Base-by-base conservation (phyloP, 2,888 invertebrate species). In the Xylota segnis region DNA sequence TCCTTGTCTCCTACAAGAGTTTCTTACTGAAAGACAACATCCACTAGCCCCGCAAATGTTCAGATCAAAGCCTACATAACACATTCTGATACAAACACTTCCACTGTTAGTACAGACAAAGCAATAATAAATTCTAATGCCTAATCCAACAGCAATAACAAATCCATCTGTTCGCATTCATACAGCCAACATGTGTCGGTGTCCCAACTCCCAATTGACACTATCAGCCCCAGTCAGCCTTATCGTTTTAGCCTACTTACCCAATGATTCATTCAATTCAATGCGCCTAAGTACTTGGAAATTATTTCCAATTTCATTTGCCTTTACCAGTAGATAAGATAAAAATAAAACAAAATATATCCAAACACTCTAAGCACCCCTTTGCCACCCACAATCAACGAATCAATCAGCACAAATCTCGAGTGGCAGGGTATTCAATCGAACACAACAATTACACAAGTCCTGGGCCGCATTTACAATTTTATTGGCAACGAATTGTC, bases 391-490 rank as follows among this genome's bases (percentile, higher is more conserved):
- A 34, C 56, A 56, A 34, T 34, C 52, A 14, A 40, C 58, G 27
- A 71, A 71, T 65, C 78, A 72, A 72, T 79, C 71, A 65, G 71
- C 40, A 58, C 45, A 79, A 79, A 72, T 72, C 78, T 79, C 65
- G 34, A 79, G 78, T 79, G 78, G 58, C 71, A 79, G 72, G 71
- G 71, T 37, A 79, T 71, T 72, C 78, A 72, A 37, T 79, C 40
- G 78, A 79, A 79, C 59, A 79, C 65, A 79, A 59, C 72, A 79
- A 79, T 79, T 79, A 79, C 78, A 79, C 78, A 78, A 61, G 78
- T 79, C 78, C 71, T 79, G 65, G 71, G 74, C 50, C 58, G 71
- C 72, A 79, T 79, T 79, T 79, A 79, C 78, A 79, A n/a, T 72
- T 79, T 79, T 79, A 79, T 79, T 79, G 78, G 40, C 72, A 79